Evolutionary conservation across 2,888 invertebrate species (phyloP), one percentile per base, ranked within the genome.

Genomic region (Chrysomela aeneicollis): DNA sequence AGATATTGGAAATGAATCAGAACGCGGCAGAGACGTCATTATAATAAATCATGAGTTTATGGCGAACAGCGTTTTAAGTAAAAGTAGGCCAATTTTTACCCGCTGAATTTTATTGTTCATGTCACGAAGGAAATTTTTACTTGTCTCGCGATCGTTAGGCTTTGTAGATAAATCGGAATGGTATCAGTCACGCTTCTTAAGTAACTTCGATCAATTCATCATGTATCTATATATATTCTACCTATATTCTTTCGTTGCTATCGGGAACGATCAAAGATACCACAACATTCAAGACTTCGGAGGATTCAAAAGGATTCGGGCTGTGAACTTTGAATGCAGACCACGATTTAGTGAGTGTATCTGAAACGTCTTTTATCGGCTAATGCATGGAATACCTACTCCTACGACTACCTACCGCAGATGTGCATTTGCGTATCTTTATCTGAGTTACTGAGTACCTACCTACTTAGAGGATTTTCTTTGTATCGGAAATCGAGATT

Each of bases 351-450:
- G 35, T 26, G 26, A 3, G 3, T 26, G 19, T 54, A 54, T 54
- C 54, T 12, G 54, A 37, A 42, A n/a, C n/a, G n/a, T n/a, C 52
- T 52, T 15, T 37, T 54, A 21, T 9, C 35, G 3, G 32, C 21
- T 55, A 37, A 55, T 55, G 55, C 26, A 42, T 18, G 21, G 8
- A 19, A 19, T 2, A 12, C 21, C 18, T 10, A 22, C 21, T 55
- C 55, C 55, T 22, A 55, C 42, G 37, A 37, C 19, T 50, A 54
- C 54, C 54, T 54, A 54, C 54, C 54, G 54, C 54, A 54, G 54
- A 12, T 54, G 37, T 22, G 22, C 54, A 54, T 37, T 54, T 54
- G 21, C 54, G 37, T 54, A 37, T 54, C 19, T 54, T 42, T 42
- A 42, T 42, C 42, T n/a, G 3, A 4, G 15, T 26, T 26, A 3